These are phyloP conservation scores for Bungarus multicinctus DNA, from an alignment of 2,113 vertebrate species.

Conservation along the genomic window DNA sequence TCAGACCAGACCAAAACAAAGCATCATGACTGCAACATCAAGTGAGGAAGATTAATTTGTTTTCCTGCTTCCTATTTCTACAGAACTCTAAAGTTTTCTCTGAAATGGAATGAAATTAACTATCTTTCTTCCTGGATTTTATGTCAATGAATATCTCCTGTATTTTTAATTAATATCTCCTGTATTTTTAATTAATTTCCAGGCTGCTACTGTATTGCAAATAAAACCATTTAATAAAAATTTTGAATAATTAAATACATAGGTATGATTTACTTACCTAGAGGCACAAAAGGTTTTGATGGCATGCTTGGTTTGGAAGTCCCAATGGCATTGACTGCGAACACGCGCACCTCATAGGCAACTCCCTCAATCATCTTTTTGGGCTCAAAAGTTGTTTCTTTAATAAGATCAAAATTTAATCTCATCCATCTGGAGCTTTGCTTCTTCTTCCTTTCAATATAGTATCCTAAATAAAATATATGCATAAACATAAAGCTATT, in stretches of 20 bases:
- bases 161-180: background rate
- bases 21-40: background rate
- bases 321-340: constrained; percentile 93
- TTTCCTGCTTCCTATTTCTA: background rate
- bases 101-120: background rate
- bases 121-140: background rate
- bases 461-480: constrained; percentile 79
- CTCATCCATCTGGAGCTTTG: constrained; percentile 99
- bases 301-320: constrained; percentile 94
- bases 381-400: constrained; percentile 93
- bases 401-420: constrained; percentile 94
- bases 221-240: background rate
- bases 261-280: constrained; percentile 79
- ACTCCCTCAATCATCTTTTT: constrained; percentile 99
- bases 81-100: background rate
- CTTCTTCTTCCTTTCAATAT: constrained; percentile 97
- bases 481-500: background rate
- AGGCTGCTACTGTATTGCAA: background rate
- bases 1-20: background rate
- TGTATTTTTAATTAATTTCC: background rate
- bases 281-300: constrained; percentile 90
- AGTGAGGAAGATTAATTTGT: background rate
- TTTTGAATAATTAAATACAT: background rate
- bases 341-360: constrained; percentile 93
- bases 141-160: background rate